These are phyloP conservation scores for Microvelia longipes DNA, from an alignment of 1,140 invertebrate genomes.

Conservation along the genomic window DNA sequence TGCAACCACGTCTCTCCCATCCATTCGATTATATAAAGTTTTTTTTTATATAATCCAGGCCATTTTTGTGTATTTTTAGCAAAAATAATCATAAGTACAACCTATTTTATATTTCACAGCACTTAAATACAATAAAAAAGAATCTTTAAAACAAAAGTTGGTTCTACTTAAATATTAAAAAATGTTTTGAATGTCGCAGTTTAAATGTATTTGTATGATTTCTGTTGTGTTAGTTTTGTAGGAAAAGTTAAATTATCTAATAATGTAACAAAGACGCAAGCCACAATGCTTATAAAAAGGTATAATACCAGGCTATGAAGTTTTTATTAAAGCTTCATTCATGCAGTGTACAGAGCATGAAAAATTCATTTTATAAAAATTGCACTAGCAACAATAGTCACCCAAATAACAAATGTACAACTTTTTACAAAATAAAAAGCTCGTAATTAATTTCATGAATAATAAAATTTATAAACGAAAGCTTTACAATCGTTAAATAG, in stretches of 20 bases:
- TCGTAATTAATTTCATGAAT: neutral
- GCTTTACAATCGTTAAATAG: neutral
- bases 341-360: conserved; percentile 9
- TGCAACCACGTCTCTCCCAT: conserved; percentile 13
- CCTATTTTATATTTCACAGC: conserved; percentile 2
- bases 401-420: conserved; percentile 9
- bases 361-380: conserved; percentile 4
- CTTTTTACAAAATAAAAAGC: conserved; percentile 7
- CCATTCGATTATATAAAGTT: conserved; percentile 4
- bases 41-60: neutral
- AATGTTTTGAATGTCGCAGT: neutral
- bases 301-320: conserved; percentile 1
- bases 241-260: no score
- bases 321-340: conserved; percentile 2
- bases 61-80: conserved; percentile 2
- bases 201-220: no score
- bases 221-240: no score
- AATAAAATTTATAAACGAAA: neutral
- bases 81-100: conserved; percentile 4
- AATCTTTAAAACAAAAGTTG: neutral
- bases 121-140: neutral
- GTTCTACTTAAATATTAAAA: neutral
- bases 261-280: conserved; percentile 1
- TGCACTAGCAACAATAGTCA: conserved; percentile 10
- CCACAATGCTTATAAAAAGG: conserved; percentile 1